Conservation (phyloP, 1,140 invertebrate genomes). For the Oedothorax gibbosus region DNA sequence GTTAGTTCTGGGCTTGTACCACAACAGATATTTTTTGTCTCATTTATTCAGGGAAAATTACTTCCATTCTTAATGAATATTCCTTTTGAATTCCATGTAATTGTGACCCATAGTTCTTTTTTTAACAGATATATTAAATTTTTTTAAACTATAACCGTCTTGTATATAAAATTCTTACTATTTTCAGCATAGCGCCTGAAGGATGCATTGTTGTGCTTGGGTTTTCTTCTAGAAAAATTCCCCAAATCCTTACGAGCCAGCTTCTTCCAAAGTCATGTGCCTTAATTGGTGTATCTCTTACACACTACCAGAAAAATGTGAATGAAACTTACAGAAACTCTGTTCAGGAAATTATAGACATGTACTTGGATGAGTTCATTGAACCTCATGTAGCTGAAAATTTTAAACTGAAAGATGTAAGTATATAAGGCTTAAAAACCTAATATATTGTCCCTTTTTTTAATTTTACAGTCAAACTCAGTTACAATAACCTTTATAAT, state of each 20-base stretch:
- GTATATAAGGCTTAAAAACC: neutral
- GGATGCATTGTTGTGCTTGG: slow-evolving; percentile 74
- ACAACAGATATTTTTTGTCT: no score
- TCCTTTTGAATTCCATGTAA: neutral
- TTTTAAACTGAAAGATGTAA: slow-evolving; percentile 69
- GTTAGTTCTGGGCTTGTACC: no score
- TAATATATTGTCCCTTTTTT: no score
- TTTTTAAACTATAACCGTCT: neutral
- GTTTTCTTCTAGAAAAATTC: slow-evolving; percentile 70
- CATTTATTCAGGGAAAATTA: neutral
- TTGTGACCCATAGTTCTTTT: neutral
- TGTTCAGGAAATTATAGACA: slow-evolving; percentile 71
- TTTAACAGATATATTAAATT: neutral
- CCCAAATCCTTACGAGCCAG: slow-evolving; percentile 66
- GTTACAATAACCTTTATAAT: no score
- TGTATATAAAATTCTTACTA: slow-evolving; percentile 15
- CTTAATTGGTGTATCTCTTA: slow-evolving; percentile 73
- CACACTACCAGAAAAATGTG: slow-evolving; percentile 71
- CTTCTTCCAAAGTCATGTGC: slow-evolving; percentile 69
- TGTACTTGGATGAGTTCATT: slow-evolving; percentile 71
- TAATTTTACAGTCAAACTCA: no score
- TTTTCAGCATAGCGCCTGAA: slow-evolving; percentile 70
- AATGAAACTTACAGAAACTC: slow-evolving; percentile 71
- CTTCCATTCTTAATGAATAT: neutral
- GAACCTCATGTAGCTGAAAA: slow-evolving; percentile 70